Conservation (phyloP, 2,797 vertebrate species). For the Mus minutoides region DNA sequence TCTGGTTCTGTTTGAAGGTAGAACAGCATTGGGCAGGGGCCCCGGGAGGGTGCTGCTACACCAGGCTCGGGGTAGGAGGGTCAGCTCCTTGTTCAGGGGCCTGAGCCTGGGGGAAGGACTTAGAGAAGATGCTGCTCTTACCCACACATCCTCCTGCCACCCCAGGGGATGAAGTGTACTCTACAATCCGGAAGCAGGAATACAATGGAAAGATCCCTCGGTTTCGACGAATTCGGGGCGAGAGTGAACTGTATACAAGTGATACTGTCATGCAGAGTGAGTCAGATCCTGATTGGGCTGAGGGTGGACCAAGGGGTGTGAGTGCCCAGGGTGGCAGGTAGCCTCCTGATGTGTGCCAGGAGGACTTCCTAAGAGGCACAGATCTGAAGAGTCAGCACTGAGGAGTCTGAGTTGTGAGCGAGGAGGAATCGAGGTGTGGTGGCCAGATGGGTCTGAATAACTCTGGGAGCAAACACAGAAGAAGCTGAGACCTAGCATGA, state of each 20-base stretch:
- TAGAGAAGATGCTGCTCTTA: background rate
- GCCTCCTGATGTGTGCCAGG: background rate
- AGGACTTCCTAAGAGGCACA: background rate
- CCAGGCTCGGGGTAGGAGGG: background rate
- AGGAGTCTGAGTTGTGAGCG: background rate
- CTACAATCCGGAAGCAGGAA: conserved; percentile 87
- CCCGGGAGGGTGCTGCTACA: background rate
- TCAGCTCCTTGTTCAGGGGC: background rate
- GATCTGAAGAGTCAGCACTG: background rate
- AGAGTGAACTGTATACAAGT: conserved; percentile 85
- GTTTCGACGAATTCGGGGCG: conserved; percentile 85
- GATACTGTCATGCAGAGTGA: conserved; percentile 88
- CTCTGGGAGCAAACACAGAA: background rate
- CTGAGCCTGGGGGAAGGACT: background rate
- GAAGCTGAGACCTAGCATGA: background rate
- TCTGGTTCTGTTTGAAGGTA: conserved; percentile 85
- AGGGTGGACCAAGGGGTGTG: background rate
- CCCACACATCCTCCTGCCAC: background rate
- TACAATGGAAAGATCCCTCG: conserved; percentile 87
- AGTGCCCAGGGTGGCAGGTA: fast-evolving
- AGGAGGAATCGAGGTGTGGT: background rate
- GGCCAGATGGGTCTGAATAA: background rate
- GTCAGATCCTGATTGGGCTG: background rate
- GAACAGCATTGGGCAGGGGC: background rate
- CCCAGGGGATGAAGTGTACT: conserved; percentile 83